A percentile compares a stretch with the other conserved stretches of the same genome.
These are phyloP conservation scores for Trachops cirrhosus DNA, from an alignment of 2,797 vertebrate species.

Conservation along the genomic window DNA sequence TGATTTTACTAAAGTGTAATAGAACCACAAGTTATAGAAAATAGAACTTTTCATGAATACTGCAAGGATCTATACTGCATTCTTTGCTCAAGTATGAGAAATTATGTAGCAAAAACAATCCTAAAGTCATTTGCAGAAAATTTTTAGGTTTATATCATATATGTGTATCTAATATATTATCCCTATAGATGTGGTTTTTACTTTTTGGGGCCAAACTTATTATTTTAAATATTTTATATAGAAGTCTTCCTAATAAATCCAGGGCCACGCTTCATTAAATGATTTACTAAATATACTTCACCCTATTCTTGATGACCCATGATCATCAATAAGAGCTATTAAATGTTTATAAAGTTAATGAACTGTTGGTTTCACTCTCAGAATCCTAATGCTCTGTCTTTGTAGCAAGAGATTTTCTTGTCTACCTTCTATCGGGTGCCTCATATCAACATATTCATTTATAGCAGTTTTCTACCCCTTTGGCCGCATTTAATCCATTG, in stretches of 20 bases:
- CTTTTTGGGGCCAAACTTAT: not conserved
- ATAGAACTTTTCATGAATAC: conserved; percentile 10
- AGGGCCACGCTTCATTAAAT: not conserved
- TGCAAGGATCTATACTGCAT: not conserved
- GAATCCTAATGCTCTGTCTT: not conserved
- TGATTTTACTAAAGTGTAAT: not conserved
- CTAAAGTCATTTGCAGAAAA: not conserved
- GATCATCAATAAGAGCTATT: not conserved
- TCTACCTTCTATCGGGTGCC: not conserved
- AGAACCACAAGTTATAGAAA: not conserved
- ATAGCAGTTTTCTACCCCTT: not conserved
- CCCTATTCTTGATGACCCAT: not conserved
- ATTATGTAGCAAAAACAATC: conserved; percentile 1
- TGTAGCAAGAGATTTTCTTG: not conserved
- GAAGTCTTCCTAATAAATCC: not conserved
- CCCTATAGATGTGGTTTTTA: not conserved
- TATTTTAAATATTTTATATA: not conserved
- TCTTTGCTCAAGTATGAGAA: conserved; percentile 9
- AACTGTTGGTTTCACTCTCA: conserved; percentile 31
- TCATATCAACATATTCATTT: not conserved
- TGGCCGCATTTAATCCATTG: not conserved
- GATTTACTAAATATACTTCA: not conserved
- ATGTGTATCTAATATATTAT: not conserved
- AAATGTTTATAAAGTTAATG: not conserved
- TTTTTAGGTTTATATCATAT: not conserved